Conservation (phyloP, 2,797 vertebrate species). For the Mycteria americana region DNA sequence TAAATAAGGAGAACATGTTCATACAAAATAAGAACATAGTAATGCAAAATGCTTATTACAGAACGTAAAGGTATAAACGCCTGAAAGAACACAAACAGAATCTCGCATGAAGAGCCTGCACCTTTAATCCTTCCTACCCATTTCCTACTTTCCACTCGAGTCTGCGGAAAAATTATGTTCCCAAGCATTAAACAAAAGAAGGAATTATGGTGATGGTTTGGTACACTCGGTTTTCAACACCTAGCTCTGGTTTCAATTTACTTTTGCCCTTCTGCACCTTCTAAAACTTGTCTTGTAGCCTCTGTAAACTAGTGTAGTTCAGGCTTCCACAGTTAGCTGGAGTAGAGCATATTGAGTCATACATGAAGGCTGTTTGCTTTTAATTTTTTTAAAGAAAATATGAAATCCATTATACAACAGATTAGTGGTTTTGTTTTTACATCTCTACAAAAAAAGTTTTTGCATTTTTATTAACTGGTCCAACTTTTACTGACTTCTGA, state of each 20-base stretch:
- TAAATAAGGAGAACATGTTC: constrained; percentile 85
- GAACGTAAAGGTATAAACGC: constrained; percentile 80
- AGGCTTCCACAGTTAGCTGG: constrained; percentile 64
- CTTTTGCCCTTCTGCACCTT: constrained; percentile 65
- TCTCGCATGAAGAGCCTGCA: constrained; percentile 54
- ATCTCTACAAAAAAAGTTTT: constrained; percentile 73
- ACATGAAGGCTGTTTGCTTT: constrained; percentile 62
- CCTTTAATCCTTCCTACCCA: constrained; percentile 37
- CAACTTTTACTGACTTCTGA: constrained; percentile 63
- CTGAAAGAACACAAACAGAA: constrained; percentile 76
- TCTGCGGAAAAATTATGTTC: constrained; percentile 58
- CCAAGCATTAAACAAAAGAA: constrained; percentile 67
- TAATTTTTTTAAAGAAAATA: constrained; percentile 72
- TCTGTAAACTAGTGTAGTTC: constrained; percentile 54
- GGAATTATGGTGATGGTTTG: constrained; percentile 62
- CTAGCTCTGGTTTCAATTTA: constrained; percentile 53
- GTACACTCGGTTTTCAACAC: constrained; percentile 45
- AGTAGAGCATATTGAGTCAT: constrained; percentile 64
- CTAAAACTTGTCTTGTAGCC: constrained; percentile 31
- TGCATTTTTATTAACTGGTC: constrained; percentile 73
- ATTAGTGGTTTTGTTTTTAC: constrained; percentile 70
- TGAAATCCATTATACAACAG: constrained; percentile 72
- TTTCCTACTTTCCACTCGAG: constrained; percentile 40
- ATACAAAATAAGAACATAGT: constrained; percentile 87
- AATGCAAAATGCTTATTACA: constrained; percentile 79